Base-by-base conservation (phyloP, 2,113 vertebrate species). In the Beaufortia kweichowensis region DNA sequence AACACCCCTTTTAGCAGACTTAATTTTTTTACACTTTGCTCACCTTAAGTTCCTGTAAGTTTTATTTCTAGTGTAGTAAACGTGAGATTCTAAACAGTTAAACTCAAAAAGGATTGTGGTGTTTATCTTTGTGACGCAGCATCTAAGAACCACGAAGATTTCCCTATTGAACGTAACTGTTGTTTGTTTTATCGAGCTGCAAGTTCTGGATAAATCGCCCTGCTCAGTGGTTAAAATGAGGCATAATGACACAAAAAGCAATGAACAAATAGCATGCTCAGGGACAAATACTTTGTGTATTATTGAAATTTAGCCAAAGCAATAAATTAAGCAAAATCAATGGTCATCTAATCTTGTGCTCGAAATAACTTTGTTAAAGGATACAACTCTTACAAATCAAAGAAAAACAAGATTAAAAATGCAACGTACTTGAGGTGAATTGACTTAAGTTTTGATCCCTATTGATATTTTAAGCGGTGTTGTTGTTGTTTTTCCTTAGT, bases 331-430 rank as follows among this genome's bases (percentile, higher is more conserved):
- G 86, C 88, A 86, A 84, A 88, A 87, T 92, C 91, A 90, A 92
- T 92, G 89, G 87, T 91, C 89, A 92, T 90, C 89, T 88, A 88
- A 91, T 92, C 87, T 91, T 87, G 87, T 84, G 87, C 88, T 89
- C 89, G 86, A 89, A 91, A 90, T 89, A 89, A 90, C 90, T 89
- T 90, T 88, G 86, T 90, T 88, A 86, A 89, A 89, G 68, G 85
- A 88, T 85, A 83, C 85, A 90, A 89, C 88, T 91, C 86, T 86
- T 88, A 90, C 90, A 90, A 91, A 91, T 92, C 91, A 90, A 89
- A 92, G 85, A 80, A 69, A 90, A 91, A 91, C 88, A 85, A 86
- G 90, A 90, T 92, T 91, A 89, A 90, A 87, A 90, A 89, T 89
- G 88, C 89, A 89, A 88, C 71, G 71, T 72, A 55, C 39, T 76